phyloP scores from a whole-genome alignment of 2,888 invertebrate genomes.

The Drosophila maculinotata region DNA sequence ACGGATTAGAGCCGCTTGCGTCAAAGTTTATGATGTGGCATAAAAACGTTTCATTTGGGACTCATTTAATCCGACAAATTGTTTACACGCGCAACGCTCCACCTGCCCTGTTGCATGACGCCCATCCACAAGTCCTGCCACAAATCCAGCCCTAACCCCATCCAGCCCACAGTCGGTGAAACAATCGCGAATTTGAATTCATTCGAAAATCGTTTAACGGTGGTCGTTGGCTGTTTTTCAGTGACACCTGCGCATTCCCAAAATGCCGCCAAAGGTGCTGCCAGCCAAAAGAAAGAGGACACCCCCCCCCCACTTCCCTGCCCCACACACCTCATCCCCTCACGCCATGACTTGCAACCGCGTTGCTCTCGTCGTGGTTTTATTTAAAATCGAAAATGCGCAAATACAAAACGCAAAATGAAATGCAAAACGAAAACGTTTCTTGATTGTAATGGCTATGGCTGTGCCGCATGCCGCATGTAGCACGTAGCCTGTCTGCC shows the following conservation, averaged over 20 bases:
- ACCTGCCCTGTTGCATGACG: background rate
- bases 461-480: conserved; percentile 37
- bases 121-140: background rate
- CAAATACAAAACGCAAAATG: conserved; percentile 57
- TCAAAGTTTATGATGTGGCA: conserved; percentile 66
- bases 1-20: conserved; percentile 46
- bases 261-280: conserved; percentile 32
- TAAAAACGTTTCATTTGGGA: conserved; percentile 80
- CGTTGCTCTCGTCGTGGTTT: conserved; percentile 54
- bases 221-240: conserved; percentile 63
- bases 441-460: conserved; percentile 58
- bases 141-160: conserved; percentile 16
- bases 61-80: conserved; percentile 79
- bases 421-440: conserved; percentile 54
- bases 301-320: background rate
- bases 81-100: conserved; percentile 61
- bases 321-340: background rate
- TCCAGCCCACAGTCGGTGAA: conserved; percentile 32
- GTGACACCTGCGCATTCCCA: conserved; percentile 77
- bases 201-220: conserved; percentile 80
- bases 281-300: conserved; percentile 8
- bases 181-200: conserved; percentile 80
- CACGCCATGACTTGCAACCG: conserved; percentile 66
- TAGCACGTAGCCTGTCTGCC: conserved; percentile 28
- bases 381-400: conserved; percentile 82